Evolutionary conservation across 2,797 vertebrate species (phyloP), one percentile per base, ranked within the genome.

Genomic region (Poecilia wingei): DNA sequence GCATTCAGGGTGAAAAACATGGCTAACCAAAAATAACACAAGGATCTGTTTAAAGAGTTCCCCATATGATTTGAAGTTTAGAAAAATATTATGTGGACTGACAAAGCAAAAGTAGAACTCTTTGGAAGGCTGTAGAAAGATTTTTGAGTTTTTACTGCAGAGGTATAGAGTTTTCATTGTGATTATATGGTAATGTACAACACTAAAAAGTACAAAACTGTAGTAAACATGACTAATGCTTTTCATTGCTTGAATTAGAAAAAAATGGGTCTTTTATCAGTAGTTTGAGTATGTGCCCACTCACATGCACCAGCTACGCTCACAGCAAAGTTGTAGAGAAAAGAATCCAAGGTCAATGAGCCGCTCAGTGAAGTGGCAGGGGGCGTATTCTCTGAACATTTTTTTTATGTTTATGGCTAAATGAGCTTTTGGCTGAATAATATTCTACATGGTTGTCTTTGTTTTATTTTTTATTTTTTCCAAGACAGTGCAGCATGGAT

Each of bases 351-450:
- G 41, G 73, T n/a, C 14, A n/a, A 57, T 45, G 53, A 57, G 53
- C 39, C 1, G 53, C n/a, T 59, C n/a, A 16, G n/a, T 31, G 14
- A 18, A 45, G 51, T 18, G 8, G 72, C 25, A 36, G 39, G 31
- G 51, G 51, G 39, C 25, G 55, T 33, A 51, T 57, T 57, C 31
- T 18, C 25, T 55, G 47, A 57, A 77, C 59, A 49, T 36, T 74
- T 57, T 45, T 79, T 45, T 69, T 59, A 66, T 76, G 25, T 25
- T 64, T 25, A 28, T 57, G 39, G 75, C 45, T 53, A 72, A 7
- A 69, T 78, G 9, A 49, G 46, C n/a, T 36, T 70, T 64, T 36
- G 43, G 66, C 10, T 72, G 22, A 80, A 78, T 75, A 33, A 45
- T 46, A 75, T 46, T 78, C 71, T n/a, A 22, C 28, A 72, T 18